Evolutionary conservation across 2,888 invertebrate genomes (phyloP).

Genomic region (Isoperla grammatica): DNA sequence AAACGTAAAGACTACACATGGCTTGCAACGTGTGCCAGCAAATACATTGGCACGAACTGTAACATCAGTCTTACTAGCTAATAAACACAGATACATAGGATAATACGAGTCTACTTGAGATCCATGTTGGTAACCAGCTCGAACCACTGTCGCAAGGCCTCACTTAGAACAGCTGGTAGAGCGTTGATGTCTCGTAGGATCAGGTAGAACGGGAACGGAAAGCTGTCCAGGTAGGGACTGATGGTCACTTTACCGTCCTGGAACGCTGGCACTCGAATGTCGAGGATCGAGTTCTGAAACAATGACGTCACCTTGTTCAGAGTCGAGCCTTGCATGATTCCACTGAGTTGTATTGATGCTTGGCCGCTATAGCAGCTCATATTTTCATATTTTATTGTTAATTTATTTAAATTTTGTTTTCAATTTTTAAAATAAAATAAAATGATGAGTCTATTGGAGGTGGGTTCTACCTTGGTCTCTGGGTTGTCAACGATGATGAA

Average conservation of each 20-base stretch:
- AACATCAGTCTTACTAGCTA: no score
- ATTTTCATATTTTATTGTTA: no score
- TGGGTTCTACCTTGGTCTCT: slow-evolving; percentile 63
- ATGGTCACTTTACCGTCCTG: slow-evolving; percentile 57
- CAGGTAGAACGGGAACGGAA: slow-evolving; percentile 97
- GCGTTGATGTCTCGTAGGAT: slow-evolving; percentile 84
- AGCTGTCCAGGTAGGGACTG: slow-evolving; percentile 84
- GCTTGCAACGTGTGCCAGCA: no score
- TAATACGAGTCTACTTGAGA: background rate
- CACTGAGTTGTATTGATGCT: no score
- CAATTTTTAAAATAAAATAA: no score
- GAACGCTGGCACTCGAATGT: slow-evolving; percentile 76
- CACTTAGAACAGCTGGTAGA: slow-evolving; percentile 85
- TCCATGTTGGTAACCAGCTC: slow-evolving; percentile 67
- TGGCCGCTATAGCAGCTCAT: no score
- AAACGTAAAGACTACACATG: no score
- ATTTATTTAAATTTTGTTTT: no score
- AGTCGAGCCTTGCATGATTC: slow-evolving; percentile 8
- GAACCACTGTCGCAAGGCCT: slow-evolving; percentile 98
- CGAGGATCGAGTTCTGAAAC: slow-evolving; percentile 77
- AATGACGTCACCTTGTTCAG: no score
- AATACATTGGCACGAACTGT: no score
- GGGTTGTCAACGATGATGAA: slow-evolving; percentile 96
- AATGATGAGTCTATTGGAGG: no score
- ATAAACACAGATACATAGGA: no score